phyloP scores from a whole-genome alignment of 2,113 vertebrate species.

The Aleadryas rufinucha region DNA sequence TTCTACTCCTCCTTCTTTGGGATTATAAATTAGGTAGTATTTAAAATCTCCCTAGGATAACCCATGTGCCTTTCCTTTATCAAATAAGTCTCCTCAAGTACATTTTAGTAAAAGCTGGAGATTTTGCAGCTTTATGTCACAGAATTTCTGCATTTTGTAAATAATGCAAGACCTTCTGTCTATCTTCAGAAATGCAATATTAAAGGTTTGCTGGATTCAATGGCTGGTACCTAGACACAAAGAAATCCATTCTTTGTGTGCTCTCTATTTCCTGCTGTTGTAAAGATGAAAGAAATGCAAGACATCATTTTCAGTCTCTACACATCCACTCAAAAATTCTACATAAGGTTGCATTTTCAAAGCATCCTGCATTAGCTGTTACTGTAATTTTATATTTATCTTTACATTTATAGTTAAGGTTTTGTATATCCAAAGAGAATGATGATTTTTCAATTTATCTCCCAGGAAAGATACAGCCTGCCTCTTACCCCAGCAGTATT shows the following conservation, averaged over 20 bases:
- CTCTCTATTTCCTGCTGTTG: neutral
- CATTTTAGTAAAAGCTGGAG: neutral
- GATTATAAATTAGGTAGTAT: neutral
- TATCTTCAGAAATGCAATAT: neutral
- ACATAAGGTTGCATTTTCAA: neutral
- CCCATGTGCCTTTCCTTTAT: neutral
- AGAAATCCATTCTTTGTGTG: neutral
- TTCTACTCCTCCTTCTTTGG: neutral
- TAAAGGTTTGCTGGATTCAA: neutral
- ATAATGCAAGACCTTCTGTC: neutral
- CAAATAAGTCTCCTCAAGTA: neutral
- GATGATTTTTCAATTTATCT: neutral
- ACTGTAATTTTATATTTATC: neutral
- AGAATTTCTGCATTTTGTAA: neutral
- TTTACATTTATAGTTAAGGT: neutral
- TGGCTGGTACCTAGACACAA: neutral
- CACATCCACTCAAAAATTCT: neutral
- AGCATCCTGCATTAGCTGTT: neutral
- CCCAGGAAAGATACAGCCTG: neutral
- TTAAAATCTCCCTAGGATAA: neutral
- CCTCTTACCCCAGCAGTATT: neutral
- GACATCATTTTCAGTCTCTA: neutral
- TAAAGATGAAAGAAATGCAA: neutral
- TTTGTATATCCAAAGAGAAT: neutral
- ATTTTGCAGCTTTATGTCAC: neutral